These are phyloP conservation scores for Ormyrus nitidulus DNA, from an alignment of 2,888 invertebrate genomes.

Conservation along the genomic window DNA sequence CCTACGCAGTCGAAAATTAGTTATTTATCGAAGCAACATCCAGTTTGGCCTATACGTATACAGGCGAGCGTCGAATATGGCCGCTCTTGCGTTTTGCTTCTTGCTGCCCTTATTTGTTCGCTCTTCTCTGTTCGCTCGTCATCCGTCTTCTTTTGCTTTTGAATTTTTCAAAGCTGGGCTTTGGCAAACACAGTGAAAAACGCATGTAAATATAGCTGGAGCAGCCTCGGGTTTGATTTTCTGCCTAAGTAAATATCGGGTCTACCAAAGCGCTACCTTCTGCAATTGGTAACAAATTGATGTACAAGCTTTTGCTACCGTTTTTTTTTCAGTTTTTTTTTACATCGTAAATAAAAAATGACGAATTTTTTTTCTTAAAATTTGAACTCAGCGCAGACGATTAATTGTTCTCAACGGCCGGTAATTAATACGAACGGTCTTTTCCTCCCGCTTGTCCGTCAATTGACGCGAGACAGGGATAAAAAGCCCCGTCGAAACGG, in stretches of 20 bases:
- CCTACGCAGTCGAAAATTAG: conserved; percentile 41
- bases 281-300: background rate
- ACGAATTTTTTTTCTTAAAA: too few relatives aligned
- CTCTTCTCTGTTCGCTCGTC: conserved; percentile 27
- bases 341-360: too few relatives aligned
- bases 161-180: conserved; percentile 6
- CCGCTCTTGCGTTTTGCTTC: background rate
- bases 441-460: too few relatives aligned
- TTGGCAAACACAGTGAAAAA: conserved; percentile 20
- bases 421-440: too few relatives aligned
- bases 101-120: conserved; percentile 23
- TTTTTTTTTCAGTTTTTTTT: too few relatives aligned
- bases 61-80: background rate
- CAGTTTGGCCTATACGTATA: background rate
- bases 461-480: too few relatives aligned
- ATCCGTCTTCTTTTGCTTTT: background rate
- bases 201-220: background rate
- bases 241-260: background rate
- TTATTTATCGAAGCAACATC: conserved; percentile 50
- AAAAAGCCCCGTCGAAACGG: too few relatives aligned
- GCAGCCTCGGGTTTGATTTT: background rate
- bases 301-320: background rate
- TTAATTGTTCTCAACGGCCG: too few relatives aligned
- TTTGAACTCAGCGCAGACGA: too few relatives aligned
- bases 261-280: background rate